phyloP scores from a whole-genome alignment of 2,797 vertebrate species.

The Tenualosa ilisha region DNA sequence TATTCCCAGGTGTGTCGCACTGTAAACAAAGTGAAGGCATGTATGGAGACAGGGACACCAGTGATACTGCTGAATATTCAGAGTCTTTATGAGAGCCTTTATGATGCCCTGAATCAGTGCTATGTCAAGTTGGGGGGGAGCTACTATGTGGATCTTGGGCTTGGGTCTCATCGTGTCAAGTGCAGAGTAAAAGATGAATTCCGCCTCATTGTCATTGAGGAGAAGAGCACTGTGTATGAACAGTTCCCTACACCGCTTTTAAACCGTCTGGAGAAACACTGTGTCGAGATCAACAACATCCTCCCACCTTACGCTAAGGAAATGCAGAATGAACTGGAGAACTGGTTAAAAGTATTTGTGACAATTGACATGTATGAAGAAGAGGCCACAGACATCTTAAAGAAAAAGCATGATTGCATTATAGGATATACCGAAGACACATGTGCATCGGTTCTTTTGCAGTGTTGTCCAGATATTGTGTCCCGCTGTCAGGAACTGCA shows the following conservation, averaged over 20 bases:
- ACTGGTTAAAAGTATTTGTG: slow-evolving; percentile 36
- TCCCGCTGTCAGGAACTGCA: rapidly evolving
- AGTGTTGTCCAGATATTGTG: slow-evolving; percentile 27
- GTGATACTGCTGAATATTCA: slow-evolving; percentile 85
- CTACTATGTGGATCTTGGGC: slow-evolving; percentile 58
- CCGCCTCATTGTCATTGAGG: slow-evolving; percentile 57
- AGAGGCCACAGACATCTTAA: neutral
- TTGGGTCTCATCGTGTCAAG: slow-evolving; percentile 57
- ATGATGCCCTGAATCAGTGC: slow-evolving; percentile 87
- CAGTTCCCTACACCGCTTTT: slow-evolving; percentile 58
- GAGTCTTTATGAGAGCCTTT: slow-evolving; percentile 87
- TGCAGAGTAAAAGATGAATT: slow-evolving; percentile 56
- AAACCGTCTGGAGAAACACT: slow-evolving; percentile 62
- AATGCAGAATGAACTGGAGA: slow-evolving; percentile 41
- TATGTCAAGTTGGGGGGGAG: slow-evolving; percentile 53
- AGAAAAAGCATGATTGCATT: slow-evolving; percentile 43
- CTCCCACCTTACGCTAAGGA: slow-evolving; percentile 32
- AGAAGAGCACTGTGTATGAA: slow-evolving; percentile 54
- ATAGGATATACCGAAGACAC: slow-evolving; percentile 54
- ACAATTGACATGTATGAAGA: neutral
- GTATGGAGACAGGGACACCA: slow-evolving; percentile 85
- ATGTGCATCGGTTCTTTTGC: slow-evolving; percentile 32
- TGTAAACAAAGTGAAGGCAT: slow-evolving; percentile 84
- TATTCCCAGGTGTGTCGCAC: slow-evolving; percentile 84
- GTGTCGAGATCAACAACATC: slow-evolving; percentile 55